These are phyloP conservation scores for Metellina segmentata DNA, from an alignment of 2,888 invertebrate genomes.

Conservation along the genomic window DNA sequence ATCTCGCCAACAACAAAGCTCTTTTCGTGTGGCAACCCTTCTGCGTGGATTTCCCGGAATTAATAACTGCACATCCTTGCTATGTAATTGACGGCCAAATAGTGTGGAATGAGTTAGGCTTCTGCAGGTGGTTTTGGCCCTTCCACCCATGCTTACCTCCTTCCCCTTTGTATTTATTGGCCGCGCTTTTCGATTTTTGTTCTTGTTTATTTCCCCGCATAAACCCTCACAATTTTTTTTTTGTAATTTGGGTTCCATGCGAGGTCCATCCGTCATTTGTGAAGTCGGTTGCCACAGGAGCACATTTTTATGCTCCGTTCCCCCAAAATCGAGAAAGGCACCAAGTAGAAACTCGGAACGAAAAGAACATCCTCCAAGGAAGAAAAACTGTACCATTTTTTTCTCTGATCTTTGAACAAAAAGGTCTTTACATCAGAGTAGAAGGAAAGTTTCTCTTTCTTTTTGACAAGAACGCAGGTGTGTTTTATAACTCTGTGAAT, in stretches of 20 bases:
- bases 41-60: neutral
- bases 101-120: constrained; percentile 14
- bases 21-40: constrained; percentile 10
- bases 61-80: constrained; percentile 31
- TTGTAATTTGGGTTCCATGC: neutral
- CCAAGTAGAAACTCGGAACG: neutral
- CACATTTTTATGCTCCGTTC: neutral
- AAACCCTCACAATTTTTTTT: neutral
- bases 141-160: neutral
- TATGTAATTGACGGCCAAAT: constrained; percentile 47
- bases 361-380: neutral
- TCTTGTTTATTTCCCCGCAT: neutral
- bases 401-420: neutral
- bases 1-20: no score
- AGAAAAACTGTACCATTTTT: neutral
- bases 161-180: neutral
- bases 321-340: neutral
- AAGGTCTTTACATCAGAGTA: no score
- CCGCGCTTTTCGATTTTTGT: neutral
- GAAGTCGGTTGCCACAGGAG: constrained; percentile 13
- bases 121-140: constrained; percentile 51
- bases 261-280: constrained; percentile 23
- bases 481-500: no score
- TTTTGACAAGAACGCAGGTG: neutral
- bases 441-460: neutral